These are phyloP conservation scores for Chloebia gouldiae DNA, from an alignment of 2,113 vertebrate genomes.

Conservation along the genomic window DNA sequence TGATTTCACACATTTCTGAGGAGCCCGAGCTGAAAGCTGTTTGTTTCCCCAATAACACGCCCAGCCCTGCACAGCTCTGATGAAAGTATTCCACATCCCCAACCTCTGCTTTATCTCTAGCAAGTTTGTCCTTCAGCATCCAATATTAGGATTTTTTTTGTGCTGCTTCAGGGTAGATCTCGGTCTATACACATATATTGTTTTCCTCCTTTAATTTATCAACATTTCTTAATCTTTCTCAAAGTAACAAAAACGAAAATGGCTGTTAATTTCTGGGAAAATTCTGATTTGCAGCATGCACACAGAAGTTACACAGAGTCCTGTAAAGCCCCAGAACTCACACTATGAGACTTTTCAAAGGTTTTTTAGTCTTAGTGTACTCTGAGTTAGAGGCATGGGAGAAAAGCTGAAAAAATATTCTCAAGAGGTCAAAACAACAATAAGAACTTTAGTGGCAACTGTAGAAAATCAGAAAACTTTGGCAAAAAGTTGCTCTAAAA, in stretches of 20 bases:
- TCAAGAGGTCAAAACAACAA: not conserved
- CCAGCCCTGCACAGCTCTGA: not conserved
- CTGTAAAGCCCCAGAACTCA: fast-evolving
- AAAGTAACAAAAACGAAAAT: not conserved
- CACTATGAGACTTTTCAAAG: not conserved
- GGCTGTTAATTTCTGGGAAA: not conserved
- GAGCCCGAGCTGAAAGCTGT: not conserved
- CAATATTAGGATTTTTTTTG: not conserved
- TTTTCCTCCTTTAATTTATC: not conserved
- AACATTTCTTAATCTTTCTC: not conserved
- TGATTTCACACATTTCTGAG: not conserved
- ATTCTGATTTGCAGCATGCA: not conserved
- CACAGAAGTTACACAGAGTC: not conserved
- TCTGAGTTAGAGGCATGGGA: not conserved
- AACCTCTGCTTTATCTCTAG: not conserved
- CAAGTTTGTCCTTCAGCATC: not conserved
- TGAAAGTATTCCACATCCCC: not conserved
- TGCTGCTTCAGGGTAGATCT: not conserved
- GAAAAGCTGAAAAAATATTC: not conserved
- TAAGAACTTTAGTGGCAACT: not conserved
- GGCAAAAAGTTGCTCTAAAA: not conserved
- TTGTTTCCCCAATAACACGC: not conserved
- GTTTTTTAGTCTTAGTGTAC: not conserved
- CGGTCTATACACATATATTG: too few species aligned
- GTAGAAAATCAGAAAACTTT: not conserved